Conservation (phyloP, 2,888 invertebrate species). For the Agriopis marginaria region DNA sequence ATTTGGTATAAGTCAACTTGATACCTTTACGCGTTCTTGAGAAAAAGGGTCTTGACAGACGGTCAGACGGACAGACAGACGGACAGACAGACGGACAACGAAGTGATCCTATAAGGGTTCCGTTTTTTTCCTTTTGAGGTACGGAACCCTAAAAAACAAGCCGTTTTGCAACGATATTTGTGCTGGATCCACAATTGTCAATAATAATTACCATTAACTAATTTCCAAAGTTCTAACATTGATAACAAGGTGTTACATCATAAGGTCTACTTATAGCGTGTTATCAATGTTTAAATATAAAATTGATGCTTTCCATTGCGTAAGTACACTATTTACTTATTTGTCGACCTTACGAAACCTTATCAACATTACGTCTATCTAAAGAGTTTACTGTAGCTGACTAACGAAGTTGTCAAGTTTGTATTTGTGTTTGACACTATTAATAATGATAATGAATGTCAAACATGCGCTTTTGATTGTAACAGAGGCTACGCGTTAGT, state of each 20-base stretch:
- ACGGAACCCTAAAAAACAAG: too few relatives aligned
- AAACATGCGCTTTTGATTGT: background rate
- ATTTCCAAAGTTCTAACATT: background rate
- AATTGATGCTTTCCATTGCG: slow-evolving; percentile 10
- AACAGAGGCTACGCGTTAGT: too few relatives aligned
- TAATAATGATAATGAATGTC: background rate
- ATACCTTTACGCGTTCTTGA: too few relatives aligned
- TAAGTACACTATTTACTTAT: slow-evolving; percentile 5
- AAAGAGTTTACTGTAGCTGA: background rate
- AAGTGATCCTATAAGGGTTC: too few relatives aligned
- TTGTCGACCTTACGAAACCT: slow-evolving; percentile 14
- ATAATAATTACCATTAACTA: background rate
- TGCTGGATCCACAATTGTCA: background rate
- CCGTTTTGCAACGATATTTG: too few relatives aligned
- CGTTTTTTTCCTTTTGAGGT: too few relatives aligned
- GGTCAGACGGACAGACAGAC: too few relatives aligned
- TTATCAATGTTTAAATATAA: slow-evolving; percentile 13
- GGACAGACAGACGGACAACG: too few relatives aligned
- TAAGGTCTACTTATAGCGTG: background rate
- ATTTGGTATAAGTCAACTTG: too few relatives aligned
- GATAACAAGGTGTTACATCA: slow-evolving; percentile 9
- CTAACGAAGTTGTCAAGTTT: background rate
- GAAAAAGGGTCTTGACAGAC: too few relatives aligned
- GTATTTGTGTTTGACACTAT: background rate
- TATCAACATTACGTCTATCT: slow-evolving; percentile 11